Conservation (phyloP, 2,797 vertebrate species). For the Tokudaia muenninki region DNA sequence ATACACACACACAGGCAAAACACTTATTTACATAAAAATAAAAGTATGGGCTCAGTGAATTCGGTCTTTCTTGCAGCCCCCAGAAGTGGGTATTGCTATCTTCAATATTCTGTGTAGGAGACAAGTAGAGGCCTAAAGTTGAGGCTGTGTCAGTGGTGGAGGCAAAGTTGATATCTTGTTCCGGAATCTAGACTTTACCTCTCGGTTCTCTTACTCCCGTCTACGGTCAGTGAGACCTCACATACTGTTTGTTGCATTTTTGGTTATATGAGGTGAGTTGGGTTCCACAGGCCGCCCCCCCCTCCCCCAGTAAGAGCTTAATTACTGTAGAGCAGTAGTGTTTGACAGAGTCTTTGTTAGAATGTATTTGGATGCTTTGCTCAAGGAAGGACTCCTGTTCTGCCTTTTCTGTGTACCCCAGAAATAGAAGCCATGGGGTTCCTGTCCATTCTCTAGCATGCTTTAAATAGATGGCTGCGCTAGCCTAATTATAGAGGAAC, state of each 20-base stretch:
- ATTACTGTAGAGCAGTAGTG: too few relatives aligned
- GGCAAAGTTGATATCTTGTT: neutral
- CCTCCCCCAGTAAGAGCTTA: neutral
- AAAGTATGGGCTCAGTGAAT: neutral
- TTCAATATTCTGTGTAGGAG: neutral
- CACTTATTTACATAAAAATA: neutral
- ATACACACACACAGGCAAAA: neutral
- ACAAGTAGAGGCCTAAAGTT: neutral
- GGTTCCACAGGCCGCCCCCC: neutral
- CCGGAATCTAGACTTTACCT: neutral
- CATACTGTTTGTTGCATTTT: neutral
- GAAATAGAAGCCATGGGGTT: slow-evolving; percentile 15
- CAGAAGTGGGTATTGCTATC: neutral
- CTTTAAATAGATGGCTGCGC: slow-evolving; percentile 32
- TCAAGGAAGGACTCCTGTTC: neutral
- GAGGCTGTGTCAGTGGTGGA: neutral
- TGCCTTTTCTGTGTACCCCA: neutral
- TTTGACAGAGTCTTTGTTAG: neutral
- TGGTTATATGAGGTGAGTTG: neutral
- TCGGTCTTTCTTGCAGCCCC: neutral
- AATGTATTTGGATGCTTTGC: too few relatives aligned
- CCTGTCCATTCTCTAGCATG: neutral
- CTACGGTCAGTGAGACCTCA: neutral
- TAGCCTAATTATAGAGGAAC: neutral
- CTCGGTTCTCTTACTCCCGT: neutral